These are phyloP conservation scores for Gasterosteus aculeatus DNA, from an alignment of 2,113 vertebrate species.

Conservation along the genomic window DNA sequence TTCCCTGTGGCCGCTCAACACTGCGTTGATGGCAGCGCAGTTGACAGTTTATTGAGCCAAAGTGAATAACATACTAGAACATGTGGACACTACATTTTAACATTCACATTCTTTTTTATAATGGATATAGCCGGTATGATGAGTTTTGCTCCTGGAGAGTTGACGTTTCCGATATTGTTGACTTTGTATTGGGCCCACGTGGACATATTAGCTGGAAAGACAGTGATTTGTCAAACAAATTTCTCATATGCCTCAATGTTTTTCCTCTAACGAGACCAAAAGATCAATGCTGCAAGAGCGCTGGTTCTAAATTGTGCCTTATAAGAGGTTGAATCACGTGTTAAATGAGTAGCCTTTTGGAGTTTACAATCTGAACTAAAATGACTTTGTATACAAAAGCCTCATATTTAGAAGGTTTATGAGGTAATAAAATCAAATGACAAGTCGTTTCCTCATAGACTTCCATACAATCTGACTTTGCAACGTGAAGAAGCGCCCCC, in stretches of 20 bases:
- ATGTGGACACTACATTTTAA: not conserved
- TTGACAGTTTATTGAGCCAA: constrained; percentile 3
- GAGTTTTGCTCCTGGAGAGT: too few species aligned
- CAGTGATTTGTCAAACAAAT: not conserved
- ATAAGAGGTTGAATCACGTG: not conserved
- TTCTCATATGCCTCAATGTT: not conserved
- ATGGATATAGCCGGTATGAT: not conserved
- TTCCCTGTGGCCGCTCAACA: not conserved
- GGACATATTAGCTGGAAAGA: not conserved
- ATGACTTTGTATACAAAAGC: not conserved
- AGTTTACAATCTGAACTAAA: not conserved
- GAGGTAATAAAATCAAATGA: not conserved
- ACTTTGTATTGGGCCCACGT: constrained; percentile 1
- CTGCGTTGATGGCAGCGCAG: constrained; percentile 4
- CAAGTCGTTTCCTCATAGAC: not conserved
- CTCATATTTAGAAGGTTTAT: not conserved
- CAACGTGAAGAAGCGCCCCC: not conserved
- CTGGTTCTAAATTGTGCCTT: not conserved
- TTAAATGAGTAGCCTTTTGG: not conserved
- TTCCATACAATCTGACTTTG: not conserved
- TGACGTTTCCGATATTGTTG: not conserved
- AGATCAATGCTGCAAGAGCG: not conserved
- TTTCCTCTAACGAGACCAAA: not conserved
- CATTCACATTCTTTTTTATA: not conserved
- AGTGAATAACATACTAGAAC: not conserved